Percentiles rank a stretch among this genome's conserved stretches.
These are phyloP conservation scores for Leptinotarsa defecta DNA, from an alignment of 1,140 invertebrate genomes.

Conservation along the genomic window DNA sequence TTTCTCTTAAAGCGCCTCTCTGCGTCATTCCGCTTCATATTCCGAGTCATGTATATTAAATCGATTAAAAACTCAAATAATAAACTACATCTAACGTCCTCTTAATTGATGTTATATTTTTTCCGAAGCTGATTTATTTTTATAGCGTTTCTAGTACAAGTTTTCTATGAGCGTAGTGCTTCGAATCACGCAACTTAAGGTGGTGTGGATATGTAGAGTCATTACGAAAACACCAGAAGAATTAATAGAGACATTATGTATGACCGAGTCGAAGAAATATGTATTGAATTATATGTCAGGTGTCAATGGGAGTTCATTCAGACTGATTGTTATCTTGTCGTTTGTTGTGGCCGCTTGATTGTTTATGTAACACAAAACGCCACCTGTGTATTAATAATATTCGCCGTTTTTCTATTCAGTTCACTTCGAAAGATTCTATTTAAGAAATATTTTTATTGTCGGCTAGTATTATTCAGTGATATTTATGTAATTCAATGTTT, in stretches of 20 bases:
- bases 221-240: constrained; percentile 8
- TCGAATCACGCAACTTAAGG: neutral
- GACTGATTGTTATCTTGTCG: neutral
- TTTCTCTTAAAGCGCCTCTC: too few species aligned
- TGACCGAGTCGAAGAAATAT: neutral
- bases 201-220: neutral
- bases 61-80: neutral
- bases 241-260: constrained; percentile 1
- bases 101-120: constrained; percentile 1
- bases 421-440: too few species aligned
- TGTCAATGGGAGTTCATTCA: neutral
- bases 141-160: constrained; percentile 3
- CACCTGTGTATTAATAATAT: too few species aligned
- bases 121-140: constrained; percentile 4
- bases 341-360: too few species aligned
- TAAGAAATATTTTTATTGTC: too few species aligned
- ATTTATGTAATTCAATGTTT: too few species aligned
- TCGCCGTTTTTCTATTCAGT: too few species aligned
- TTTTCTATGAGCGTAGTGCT: neutral
- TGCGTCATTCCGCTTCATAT: neutral
- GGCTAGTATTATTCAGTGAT: too few species aligned
- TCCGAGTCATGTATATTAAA: neutral
- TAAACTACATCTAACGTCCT: neutral
- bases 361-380: too few species aligned
- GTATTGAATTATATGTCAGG: neutral